phyloP scores from a whole-genome alignment of 2,888 invertebrate species.

The Julus scandinavius region DNA sequence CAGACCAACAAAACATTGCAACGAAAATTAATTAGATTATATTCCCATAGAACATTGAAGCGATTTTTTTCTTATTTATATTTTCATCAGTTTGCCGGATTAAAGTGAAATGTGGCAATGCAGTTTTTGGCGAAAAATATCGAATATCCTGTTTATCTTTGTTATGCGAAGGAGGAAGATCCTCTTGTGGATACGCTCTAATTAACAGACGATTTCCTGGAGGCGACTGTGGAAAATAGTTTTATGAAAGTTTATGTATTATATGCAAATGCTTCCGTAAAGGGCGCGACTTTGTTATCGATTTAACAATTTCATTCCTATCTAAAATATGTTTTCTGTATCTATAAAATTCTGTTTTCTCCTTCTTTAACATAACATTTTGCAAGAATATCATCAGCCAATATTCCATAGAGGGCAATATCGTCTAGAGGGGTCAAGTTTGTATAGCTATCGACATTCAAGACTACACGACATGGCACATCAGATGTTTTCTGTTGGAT shows the following conservation, averaged over 20 bases:
- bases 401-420: too few species aligned
- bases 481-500: neutral
- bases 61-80: neutral
- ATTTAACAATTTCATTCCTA: neutral
- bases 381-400: too few species aligned
- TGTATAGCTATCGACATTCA: neutral
- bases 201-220: neutral
- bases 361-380: too few species aligned
- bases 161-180: constrained; percentile 5
- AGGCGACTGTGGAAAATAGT: neutral
- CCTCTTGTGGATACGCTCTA: constrained; percentile 1
- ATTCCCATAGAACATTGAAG: neutral
- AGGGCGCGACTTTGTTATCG: constrained; percentile 24
- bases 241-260: neutral
- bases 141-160: neutral
- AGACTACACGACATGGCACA: neutral
- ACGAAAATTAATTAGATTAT: neutral
- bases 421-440: neutral
- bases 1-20: neutral
- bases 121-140: constrained; percentile 8
- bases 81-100: neutral
- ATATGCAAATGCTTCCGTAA: neutral
- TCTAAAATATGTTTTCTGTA: too few species aligned
- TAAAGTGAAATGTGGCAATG: neutral
- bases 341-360: too few species aligned